phyloP scores from a whole-genome alignment of 2,888 invertebrate genomes.

The Drosophila basisetae region DNA sequence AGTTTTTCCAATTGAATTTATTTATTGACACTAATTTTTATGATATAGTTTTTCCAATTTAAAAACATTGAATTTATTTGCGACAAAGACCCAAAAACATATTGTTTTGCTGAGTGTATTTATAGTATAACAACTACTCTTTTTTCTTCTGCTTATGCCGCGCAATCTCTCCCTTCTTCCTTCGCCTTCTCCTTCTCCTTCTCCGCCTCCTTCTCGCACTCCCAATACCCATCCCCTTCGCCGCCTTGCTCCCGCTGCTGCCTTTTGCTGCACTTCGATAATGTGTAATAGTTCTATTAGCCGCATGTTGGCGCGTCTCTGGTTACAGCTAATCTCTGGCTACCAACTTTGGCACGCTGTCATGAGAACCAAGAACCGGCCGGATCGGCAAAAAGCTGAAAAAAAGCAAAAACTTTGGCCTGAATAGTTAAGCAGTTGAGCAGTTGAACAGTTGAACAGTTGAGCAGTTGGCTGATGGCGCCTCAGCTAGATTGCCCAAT shows the following conservation, averaged over 20 bases:
- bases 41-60: too few species aligned
- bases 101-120: neutral
- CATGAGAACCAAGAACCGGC: conserved; percentile 64
- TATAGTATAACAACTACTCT: neutral
- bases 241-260: neutral
- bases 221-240: neutral
- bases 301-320: conserved; percentile 77
- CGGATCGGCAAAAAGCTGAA: conserved; percentile 20
- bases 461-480: conserved; percentile 57
- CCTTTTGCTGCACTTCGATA: conserved; percentile 58
- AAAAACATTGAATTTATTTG: neutral
- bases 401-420: conserved; percentile 45
- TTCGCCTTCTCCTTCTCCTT: neutral
- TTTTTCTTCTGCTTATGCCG: neutral
- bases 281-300: conserved; percentile 80
- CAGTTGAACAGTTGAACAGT: conserved; percentile 21
- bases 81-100: neutral
- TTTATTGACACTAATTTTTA: neutral
- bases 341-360: conserved; percentile 74
- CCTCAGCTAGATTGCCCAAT: conserved; percentile 71
- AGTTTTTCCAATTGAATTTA: neutral
- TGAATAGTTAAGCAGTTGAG: conserved; percentile 54
- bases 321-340: conserved; percentile 77
- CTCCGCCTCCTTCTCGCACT: neutral
- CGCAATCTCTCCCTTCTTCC: neutral